These are phyloP conservation scores for Papilio demoleus DNA, from an alignment of 2,888 invertebrate genomes.

Conservation along the genomic window DNA sequence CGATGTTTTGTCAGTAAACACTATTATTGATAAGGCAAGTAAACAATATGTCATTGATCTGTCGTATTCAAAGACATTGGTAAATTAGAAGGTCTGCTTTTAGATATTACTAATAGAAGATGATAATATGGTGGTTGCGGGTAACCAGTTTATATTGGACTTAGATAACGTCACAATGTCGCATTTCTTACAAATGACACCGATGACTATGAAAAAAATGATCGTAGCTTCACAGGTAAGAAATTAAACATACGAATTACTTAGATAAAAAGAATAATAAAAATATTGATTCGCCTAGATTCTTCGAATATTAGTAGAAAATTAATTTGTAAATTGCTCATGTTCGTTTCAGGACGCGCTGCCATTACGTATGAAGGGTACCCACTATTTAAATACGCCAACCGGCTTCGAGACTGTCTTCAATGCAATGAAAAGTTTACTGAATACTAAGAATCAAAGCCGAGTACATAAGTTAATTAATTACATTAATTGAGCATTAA, in stretches of 20 bases:
- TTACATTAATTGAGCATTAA: background rate
- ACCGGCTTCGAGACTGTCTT: constrained; percentile 82
- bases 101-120: constrained; percentile 71
- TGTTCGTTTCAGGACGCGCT: constrained; percentile 78
- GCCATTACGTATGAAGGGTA: constrained; percentile 84
- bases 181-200: constrained; percentile 73
- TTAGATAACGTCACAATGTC: constrained; percentile 66
- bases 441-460: constrained; percentile 82
- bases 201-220: constrained; percentile 73
- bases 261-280: no score
- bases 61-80: background rate
- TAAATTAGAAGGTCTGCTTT: constrained; percentile 28
- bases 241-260: no score
- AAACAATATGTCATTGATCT: constrained; percentile 11
- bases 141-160: constrained; percentile 70
- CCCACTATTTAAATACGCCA: constrained; percentile 83
- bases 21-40: constrained; percentile 54
- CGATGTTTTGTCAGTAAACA: constrained; percentile 56
- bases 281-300: no score
- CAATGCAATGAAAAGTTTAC: constrained; percentile 76
- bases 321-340: background rate
- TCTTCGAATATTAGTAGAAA: no score
- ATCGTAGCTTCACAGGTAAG: constrained; percentile 54
- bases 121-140: constrained; percentile 67
- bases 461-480: constrained; percentile 69